A percentile compares a stretch with the other conserved stretches of the same genome.
phyloP scores from a whole-genome alignment of 2,888 invertebrate species.

The Gari tellinella region DNA sequence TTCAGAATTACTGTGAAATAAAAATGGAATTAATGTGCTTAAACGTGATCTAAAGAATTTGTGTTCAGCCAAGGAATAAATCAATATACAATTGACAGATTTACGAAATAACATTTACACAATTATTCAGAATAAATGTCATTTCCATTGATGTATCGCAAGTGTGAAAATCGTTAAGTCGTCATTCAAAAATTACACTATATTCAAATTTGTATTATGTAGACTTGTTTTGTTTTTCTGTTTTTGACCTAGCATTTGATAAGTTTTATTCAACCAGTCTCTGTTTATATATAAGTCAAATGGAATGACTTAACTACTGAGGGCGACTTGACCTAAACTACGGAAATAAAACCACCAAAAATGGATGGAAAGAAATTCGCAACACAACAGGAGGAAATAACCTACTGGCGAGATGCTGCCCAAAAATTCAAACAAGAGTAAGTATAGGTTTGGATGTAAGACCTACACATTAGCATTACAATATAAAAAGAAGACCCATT shows the following conservation, averaged over 20 bases:
- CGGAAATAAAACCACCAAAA: background rate
- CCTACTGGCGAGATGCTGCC: slow-evolving; percentile 72
- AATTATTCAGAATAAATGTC: too few species aligned
- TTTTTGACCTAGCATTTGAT: too few species aligned
- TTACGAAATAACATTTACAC: too few species aligned
- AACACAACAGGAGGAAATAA: slow-evolving; percentile 71
- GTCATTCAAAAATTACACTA: too few species aligned
- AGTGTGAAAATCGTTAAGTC: too few species aligned
- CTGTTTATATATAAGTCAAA: too few species aligned
- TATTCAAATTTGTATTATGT: background rate
- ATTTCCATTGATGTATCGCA: too few species aligned
- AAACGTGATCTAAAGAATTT: background rate
- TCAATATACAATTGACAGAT: too few species aligned
- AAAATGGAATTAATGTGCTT: background rate
- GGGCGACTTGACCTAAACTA: background rate
- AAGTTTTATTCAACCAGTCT: too few species aligned
- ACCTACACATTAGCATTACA: too few species aligned
- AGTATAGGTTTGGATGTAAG: too few species aligned
- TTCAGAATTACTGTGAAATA: background rate
- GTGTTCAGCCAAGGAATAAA: background rate
- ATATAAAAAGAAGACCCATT: too few species aligned
- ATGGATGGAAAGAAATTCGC: slow-evolving; percentile 75
- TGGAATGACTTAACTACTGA: background rate
- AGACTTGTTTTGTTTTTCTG: background rate
- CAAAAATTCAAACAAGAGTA: slow-evolving; percentile 77